Base-by-base conservation (phyloP, 2,797 vertebrate genomes). In the Manis javanica region DNA sequence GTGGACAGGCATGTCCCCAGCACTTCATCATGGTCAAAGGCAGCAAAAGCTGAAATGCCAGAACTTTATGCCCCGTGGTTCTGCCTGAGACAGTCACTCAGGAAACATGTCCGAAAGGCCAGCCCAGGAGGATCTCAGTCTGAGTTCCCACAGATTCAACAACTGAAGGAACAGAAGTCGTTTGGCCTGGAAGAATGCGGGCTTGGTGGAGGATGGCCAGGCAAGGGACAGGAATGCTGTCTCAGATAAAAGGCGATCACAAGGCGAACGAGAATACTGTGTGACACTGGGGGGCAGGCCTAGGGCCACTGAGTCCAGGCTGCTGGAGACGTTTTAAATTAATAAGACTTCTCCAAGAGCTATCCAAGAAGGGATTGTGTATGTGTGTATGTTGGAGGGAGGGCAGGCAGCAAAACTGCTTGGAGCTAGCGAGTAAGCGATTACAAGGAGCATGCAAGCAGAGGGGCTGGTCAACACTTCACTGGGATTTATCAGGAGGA, bases 381-480 rank as follows among this genome's bases (percentile, higher is more conserved):
- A 16, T 79, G 19, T 66, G 7, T 21, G 16, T 31, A 29, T 63
- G 24, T 55, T 55, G 49, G 49, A 18, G 61, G 34, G 26, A 59
- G 34, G 14, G 49, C 59, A 53, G 64, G 46, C 26, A 95, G 64
- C 63, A 88, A 71, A 34, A 51, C 39, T 74, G 82, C 93, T 46
- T 63, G 9, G 71, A 93, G 31, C 11, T 24, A 86, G 18, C 37
- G 51, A 55, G 63, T 75, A 79, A 29, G 5, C 72, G 55, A 31
- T 71, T 85, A 87, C 4, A 88, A 87, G 74, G 69, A 81, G 82
- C 51, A 90, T 68, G 61, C 66, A 66, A 78, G 51, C 53, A 90
- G 86, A 90, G 21, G 93, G 71, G n/a, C 39, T 66, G 72, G 64
- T 63, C 57, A 87, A 95, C 51, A 82, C 69, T 89, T 77, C 89